Evolutionary conservation across 2,113 vertebrate species (phyloP), one percentile per base, ranked within the genome.

Genomic region (Hippocampus mohnikei): DNA sequence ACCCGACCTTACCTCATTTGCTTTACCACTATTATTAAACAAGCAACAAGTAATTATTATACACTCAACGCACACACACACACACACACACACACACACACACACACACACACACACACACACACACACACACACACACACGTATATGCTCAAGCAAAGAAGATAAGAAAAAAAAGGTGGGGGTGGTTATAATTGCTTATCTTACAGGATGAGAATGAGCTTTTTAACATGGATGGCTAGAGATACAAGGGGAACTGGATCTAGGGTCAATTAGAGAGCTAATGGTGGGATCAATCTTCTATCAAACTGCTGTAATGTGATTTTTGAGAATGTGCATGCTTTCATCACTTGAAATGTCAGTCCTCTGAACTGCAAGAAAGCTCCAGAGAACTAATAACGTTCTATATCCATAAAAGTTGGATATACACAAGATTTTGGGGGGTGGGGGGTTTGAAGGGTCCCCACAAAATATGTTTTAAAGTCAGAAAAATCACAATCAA

Each of bases 11-110:
- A 66, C 71, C 69, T 75, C 67, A 55, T 59, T 42, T 77, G 75
- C 76, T 76, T 69, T 72, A 82, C 65, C 62, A 62, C 56, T 69
- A 77, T 79, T 82, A 84, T 77, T 80, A 66, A 78, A 77, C 27
- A 55, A 71, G 78, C 71, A 79, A 73, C 77, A 70, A 82, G 71
- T 71, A 67, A 68, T 78, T 68, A 79, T 81, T 83, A 76, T 78
- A 73, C 55, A 58, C 55, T 12, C 20, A 53, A 8, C 2, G 0
- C 20, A 20, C 65, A 78, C 46, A 29, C 16, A 5, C 41, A 33
- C 37, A 44, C 11, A 27, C 27, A 27, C 27, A 27, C 27, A 27
- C 27, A 27, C 27, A 27, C 33, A 6, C 5, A 6, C 33, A 37
- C 33, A 6, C 33, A 2, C 11, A n/a, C 20, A 20, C 65, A 78